Evolutionary conservation across 2,113 vertebrate species (phyloP), one percentile per base, ranked within the genome.

Genomic region (Eonycteris spelaea): DNA sequence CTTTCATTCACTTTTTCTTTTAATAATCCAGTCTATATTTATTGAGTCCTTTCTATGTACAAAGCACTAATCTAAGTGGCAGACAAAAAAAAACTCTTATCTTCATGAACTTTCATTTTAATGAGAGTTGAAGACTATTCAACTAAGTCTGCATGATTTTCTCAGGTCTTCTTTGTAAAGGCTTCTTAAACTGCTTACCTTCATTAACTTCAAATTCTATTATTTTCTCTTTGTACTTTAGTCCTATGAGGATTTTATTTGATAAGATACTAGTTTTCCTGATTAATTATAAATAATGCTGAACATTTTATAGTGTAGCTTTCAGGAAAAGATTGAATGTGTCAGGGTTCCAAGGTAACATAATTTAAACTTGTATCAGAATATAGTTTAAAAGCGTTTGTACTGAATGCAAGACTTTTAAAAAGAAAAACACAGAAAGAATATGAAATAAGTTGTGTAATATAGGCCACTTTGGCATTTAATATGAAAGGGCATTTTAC

Each of bases 401-500:
- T 24, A 77, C 10, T 0, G 9, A 91, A 74, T 67, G 8, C 2
- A 93, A 85, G 10, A n/a, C 30, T 59, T 90, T 38, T 13, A 6
- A 30, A 86, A 92, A 63, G 86, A 93, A 16, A 93, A 82, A 71
- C 28, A 59, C 5, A 14, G 45, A 75, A 83, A 70, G 21, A 83
- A 79, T 95, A 26, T 87, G 21, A 67, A 48, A 18, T 18, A 68
- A 4, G 1, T 87, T 95, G 19, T n/a, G 10, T 75, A 90, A 55
- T 26, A 67, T 7, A 88, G 80, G 28, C 11, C 24, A 89, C 38
- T 90, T 90, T 79, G 68, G 7, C 15, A 88, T 88, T 73, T 95
- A 83, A 48, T 12, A 26, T 13, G 51, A 90, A 87, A 91, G n/a
- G n/a, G 22, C 28, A 91, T 71, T 96, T 94, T 91, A 77, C 14